Conservation (phyloP, 2,888 invertebrate species). For the Eupithecia insigniata region DNA sequence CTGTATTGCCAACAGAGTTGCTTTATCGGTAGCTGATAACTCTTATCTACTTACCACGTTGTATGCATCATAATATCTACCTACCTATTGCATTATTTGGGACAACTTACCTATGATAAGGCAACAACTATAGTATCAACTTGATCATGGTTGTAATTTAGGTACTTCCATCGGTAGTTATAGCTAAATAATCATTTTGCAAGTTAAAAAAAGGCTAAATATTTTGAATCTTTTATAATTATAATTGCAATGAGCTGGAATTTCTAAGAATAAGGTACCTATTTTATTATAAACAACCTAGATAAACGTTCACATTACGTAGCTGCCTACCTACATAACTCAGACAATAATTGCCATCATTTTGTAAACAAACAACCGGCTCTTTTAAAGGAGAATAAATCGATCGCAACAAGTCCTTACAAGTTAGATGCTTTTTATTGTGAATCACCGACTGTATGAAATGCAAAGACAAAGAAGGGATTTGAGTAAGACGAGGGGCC, state of each 20-base stretch:
- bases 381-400: slow-evolving; percentile 20
- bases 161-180: no score
- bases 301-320: background rate
- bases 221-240: background rate
- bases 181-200: background rate
- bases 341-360: background rate
- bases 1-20: slow-evolving; percentile 74
- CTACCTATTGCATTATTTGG: slow-evolving; percentile 58
- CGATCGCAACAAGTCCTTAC: slow-evolving; percentile 35
- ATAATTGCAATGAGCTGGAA: background rate
- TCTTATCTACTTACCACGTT: slow-evolving; percentile 66
- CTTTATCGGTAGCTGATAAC: slow-evolving; percentile 76
- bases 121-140: background rate
- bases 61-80: slow-evolving; percentile 53
- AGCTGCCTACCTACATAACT: background rate
- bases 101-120: slow-evolving; percentile 38
- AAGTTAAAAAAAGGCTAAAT: background rate
- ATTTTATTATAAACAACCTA: background rate
- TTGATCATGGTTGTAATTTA: background rate
- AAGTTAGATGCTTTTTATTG: slow-evolving; percentile 58
- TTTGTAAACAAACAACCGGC: slow-evolving; percentile 11
- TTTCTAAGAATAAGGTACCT: background rate
- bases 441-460: slow-evolving; percentile 76
- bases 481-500: slow-evolving; percentile 77
- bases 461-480: slow-evolving; percentile 80